Percentiles rank a stretch among this genome's conserved stretches.
Evolutionary conservation across 2,888 invertebrate species (phyloP).

Genomic region (Rapana venosa): DNA sequence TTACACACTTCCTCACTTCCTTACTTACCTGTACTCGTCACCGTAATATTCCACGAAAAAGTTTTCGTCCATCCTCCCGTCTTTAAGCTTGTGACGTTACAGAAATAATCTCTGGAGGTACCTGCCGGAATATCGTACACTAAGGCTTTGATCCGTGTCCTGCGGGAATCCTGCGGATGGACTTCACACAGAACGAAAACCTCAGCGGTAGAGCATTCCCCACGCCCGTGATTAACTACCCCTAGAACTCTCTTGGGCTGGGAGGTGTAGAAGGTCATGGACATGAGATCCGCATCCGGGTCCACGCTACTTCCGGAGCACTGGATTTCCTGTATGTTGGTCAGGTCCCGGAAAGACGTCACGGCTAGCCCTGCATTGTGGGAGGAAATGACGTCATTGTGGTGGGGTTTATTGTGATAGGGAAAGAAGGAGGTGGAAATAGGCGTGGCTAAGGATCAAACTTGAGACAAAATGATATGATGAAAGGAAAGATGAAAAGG

Average conservation of each 20-base stretch:
- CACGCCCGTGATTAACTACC: not conserved
- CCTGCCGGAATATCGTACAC: conserved; percentile 12
- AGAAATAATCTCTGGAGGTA: not conserved
- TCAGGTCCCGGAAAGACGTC: not conserved
- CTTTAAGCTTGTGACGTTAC: conserved; percentile 38
- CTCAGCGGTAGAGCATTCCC: conserved; percentile 31
- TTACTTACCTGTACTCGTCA: conserved; percentile 34
- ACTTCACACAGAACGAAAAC: conserved; percentile 40
- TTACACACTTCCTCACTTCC: no score
- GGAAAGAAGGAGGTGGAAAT: no score
- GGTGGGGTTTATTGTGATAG: no score
- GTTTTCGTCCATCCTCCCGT: conserved; percentile 36
- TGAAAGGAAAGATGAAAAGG: no score
- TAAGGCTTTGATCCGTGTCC: conserved; percentile 29
- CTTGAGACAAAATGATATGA: no score
- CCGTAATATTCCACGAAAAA: conserved; percentile 13
- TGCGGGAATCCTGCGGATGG: conserved; percentile 16
- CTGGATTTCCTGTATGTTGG: conserved; percentile 30
- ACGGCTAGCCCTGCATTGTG: not conserved
- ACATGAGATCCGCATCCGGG: conserved; percentile 33
- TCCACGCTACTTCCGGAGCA: conserved; percentile 30
- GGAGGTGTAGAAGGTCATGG: conserved; percentile 37
- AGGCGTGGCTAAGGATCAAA: no score
- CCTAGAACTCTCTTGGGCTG: conserved; percentile 7
- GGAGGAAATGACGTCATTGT: not conserved